A percentile compares a stretch with the other conserved stretches of the same genome.
phyloP scores from a whole-genome alignment of 2,888 invertebrate species.

The Chrysolina americana region DNA sequence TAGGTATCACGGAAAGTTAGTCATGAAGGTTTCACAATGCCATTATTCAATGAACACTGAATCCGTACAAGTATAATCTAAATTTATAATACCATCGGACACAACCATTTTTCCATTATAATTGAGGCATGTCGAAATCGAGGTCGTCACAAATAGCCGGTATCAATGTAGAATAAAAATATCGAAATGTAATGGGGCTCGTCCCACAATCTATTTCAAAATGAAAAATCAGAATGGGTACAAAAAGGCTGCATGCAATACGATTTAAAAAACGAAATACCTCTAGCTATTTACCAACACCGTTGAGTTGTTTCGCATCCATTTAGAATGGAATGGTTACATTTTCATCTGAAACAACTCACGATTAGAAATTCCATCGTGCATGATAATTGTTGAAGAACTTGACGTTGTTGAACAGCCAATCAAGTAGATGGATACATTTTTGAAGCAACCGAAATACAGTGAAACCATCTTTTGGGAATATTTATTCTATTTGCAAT shows the following conservation, averaged over 20 bases:
- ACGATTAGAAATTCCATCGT: constrained; percentile 27
- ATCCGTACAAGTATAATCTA: neutral
- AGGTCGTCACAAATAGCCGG: constrained; percentile 7
- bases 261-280: constrained; percentile 10
- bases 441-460: neutral
- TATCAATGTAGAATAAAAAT: constrained; percentile 16
- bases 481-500: no score
- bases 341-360: constrained; percentile 25
- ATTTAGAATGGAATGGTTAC: constrained; percentile 26
- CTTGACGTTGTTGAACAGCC: neutral
- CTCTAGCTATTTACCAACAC: constrained; percentile 26
- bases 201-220: constrained; percentile 24
- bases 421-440: neutral
- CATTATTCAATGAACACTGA: neutral
- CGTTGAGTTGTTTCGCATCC: constrained; percentile 15
- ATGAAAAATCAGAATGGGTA: constrained; percentile 20
- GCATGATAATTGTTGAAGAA: constrained; percentile 23
- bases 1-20: neutral
- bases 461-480: neutral
- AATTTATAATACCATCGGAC: neutral
- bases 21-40: neutral
- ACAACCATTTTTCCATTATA: neutral
- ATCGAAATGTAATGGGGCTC: constrained; percentile 15
- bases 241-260: neutral
- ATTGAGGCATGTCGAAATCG: constrained; percentile 9